Conservation (phyloP, 1,140 invertebrate genomes). For the Brachionus rotundiformis region DNA sequence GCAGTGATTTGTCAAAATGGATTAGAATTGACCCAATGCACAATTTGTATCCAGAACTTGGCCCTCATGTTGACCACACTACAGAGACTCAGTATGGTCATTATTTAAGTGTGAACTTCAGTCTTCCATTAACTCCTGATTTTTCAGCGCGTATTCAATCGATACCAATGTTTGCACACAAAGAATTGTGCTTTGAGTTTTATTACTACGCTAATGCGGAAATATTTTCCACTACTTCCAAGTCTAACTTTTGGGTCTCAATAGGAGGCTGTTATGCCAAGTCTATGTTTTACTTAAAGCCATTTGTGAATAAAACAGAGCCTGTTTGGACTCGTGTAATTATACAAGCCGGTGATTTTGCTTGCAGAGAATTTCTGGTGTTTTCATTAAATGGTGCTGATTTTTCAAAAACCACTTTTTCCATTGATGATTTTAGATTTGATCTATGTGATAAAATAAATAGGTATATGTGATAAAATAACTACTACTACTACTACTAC, state of each 20-base stretch:
- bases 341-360: not conserved
- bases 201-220: not conserved
- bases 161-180: not conserved
- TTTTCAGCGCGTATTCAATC: not conserved
- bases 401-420: not conserved
- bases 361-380: not conserved
- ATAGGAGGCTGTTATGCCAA: not conserved
- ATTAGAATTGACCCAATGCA: not conserved
- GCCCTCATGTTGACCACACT: not conserved
- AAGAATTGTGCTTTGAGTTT: not conserved
- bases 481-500: too few relatives aligned
- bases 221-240: not conserved
- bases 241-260: not conserved
- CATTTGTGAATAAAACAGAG: not conserved
- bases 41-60: not conserved
- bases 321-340: not conserved
- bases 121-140: not conserved
- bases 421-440: not conserved
- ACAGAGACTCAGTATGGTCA: not conserved
- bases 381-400: not conserved
- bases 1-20: not conserved
- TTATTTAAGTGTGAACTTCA: conserved; percentile 6
- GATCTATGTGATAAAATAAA: not conserved
- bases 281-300: not conserved
- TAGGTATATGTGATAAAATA: too few relatives aligned